phyloP scores from a whole-genome alignment of 2,113 vertebrate species.

The Ceyx margarethae region DNA sequence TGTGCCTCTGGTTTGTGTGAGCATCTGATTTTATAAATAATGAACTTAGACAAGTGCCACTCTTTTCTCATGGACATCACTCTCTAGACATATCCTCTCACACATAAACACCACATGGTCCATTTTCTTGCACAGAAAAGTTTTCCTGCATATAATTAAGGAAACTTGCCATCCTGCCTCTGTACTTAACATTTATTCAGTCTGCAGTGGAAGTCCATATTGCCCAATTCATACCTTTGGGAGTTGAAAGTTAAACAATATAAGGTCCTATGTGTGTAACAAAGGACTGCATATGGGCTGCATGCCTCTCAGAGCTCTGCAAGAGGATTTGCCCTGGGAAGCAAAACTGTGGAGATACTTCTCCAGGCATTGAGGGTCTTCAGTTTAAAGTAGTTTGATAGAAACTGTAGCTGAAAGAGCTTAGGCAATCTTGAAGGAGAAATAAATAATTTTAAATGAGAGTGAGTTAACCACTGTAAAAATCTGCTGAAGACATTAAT shows the following conservation, averaged over 20 bases:
- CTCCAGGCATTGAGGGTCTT: neutral
- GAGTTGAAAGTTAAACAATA: neutral
- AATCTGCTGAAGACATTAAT: neutral
- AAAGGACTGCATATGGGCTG: neutral
- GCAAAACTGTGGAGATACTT: neutral
- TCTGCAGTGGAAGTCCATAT: neutral
- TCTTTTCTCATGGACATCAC: neutral
- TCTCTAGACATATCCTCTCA: neutral
- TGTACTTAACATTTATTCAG: neutral
- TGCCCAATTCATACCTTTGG: neutral
- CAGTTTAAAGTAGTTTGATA: neutral
- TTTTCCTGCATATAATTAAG: conserved; percentile 2
- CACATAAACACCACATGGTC: neutral
- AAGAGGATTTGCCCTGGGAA: neutral
- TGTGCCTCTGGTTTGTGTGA: neutral
- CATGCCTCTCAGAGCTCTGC: neutral
- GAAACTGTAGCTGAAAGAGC: neutral
- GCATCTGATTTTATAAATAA: neutral
- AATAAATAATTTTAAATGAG: neutral
- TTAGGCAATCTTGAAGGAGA: neutral
- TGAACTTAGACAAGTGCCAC: neutral
- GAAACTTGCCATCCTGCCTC: neutral
- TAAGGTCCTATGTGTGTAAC: neutral
- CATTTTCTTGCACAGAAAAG: neutral
- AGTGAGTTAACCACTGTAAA: neutral